Conservation (phyloP, 2,113 vertebrate genomes). For the Thunnus maccoyii region DNA sequence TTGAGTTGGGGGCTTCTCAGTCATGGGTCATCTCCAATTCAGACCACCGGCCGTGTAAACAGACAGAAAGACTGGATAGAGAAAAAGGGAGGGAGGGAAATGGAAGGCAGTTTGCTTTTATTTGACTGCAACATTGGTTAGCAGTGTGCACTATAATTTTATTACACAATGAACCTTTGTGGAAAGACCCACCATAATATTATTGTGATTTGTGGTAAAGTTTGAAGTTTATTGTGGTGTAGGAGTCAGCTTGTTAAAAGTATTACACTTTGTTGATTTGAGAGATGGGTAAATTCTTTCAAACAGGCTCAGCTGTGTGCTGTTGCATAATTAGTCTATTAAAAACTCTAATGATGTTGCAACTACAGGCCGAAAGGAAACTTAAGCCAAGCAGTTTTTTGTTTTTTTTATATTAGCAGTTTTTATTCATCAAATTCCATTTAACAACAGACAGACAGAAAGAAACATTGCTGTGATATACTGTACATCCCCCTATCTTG, state of each 20-base stretch:
- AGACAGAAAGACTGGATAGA: neutral
- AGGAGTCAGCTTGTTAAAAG: too few relatives aligned
- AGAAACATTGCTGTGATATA: slow-evolving; percentile 16
- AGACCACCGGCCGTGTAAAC: slow-evolving; percentile 12
- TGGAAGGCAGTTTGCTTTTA: neutral
- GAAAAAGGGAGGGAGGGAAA: neutral
- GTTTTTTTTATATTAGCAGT: neutral
- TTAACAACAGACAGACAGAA: slow-evolving; percentile 5
- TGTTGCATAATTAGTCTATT: too few relatives aligned
- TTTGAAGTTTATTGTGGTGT: too few relatives aligned
- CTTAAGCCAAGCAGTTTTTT: neutral
- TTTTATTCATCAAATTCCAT: slow-evolving; percentile 54
- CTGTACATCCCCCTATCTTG: slow-evolving; percentile 1
- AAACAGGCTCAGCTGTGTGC: too few relatives aligned
- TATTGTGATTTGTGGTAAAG: too few relatives aligned
- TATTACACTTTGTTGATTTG: too few relatives aligned
- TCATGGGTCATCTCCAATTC: slow-evolving; percentile 20
- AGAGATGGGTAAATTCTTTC: too few relatives aligned
- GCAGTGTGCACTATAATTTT: neutral
- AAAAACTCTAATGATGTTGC: neutral
- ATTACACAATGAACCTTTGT: too few relatives aligned
- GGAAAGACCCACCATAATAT: too few relatives aligned
- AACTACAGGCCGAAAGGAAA: neutral
- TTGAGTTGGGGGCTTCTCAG: neutral
- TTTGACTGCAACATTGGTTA: too few relatives aligned